Conservation (phyloP, 1,140 invertebrate genomes). For the Myzus persicae region DNA sequence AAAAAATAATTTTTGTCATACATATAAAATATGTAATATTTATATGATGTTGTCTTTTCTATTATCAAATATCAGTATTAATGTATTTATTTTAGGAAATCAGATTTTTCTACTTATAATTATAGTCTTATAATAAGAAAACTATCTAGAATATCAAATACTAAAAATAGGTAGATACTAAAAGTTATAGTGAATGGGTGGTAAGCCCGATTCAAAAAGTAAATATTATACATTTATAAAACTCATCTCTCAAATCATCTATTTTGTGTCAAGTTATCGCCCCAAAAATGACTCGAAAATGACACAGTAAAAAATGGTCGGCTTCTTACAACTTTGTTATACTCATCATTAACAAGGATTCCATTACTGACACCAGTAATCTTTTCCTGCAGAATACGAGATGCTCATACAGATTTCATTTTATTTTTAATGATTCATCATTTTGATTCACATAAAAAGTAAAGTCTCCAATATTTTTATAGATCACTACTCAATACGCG, state of each 20-base stretch:
- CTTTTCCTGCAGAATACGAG: neutral
- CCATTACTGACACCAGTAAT: slow-evolving; percentile 36
- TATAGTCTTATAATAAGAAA: too few species aligned
- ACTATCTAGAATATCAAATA: neutral
- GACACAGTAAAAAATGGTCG: slow-evolving; percentile 39
- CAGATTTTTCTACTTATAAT: too few species aligned
- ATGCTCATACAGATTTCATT: neutral
- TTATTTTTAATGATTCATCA: slow-evolving; percentile 1
- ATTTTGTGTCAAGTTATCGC: slow-evolving; percentile 31
- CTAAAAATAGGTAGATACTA: neutral
- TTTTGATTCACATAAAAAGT: neutral
- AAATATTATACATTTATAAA: slow-evolving; percentile 41
- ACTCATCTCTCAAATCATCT: slow-evolving; percentile 36
- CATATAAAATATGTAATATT: neutral
- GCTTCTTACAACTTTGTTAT: slow-evolving; percentile 23
- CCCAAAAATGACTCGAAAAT: slow-evolving; percentile 44
- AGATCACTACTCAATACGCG: neutral
- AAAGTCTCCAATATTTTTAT: neutral
- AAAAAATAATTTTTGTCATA: neutral
- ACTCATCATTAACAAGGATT: slow-evolving; percentile 46
- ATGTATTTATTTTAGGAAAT: too few species aligned
- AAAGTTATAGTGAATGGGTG: neutral
- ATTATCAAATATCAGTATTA: neutral
- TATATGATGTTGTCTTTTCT: neutral
- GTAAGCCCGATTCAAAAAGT: neutral